These are phyloP conservation scores for Haemorhous mexicanus DNA, from an alignment of 2,113 vertebrate species.

Conservation along the genomic window DNA sequence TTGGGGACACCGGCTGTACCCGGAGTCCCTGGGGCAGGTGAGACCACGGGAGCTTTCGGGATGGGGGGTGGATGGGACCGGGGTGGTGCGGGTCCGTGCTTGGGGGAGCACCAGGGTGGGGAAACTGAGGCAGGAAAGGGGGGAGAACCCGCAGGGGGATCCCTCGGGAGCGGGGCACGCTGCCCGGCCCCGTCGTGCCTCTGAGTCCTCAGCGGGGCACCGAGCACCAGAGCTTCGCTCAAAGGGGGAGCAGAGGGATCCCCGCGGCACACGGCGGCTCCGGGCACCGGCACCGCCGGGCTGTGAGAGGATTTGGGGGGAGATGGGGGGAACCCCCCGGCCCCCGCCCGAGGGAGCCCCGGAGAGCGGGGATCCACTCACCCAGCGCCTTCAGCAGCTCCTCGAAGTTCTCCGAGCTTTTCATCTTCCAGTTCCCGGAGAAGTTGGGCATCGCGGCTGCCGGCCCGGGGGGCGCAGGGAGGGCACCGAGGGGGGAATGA, in stretches of 20 bases:
- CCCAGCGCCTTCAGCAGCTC: constrained; percentile 87
- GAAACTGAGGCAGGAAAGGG: neutral
- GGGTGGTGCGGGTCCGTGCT: no score
- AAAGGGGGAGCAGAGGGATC: neutral
- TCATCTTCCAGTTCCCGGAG: constrained; percentile 90
- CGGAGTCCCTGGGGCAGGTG: neutral
- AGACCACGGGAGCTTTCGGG: neutral
- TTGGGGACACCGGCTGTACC: neutral
- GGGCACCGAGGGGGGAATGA: neutral
- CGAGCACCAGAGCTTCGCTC: neutral
- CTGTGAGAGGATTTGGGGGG: neutral
- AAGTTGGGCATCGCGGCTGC: constrained; percentile 78
- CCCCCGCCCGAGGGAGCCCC: neutral
- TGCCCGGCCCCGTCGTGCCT: neutral
- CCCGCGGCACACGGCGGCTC: neutral
- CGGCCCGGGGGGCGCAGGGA: neutral
- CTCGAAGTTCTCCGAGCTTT: constrained; percentile 90
- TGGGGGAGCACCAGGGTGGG: neutral
- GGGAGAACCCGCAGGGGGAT: neutral
- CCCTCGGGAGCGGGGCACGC: neutral
- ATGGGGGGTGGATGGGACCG: neutral
- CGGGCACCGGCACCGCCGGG: neutral
- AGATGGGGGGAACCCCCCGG: no score
- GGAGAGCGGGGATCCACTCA: constrained; percentile 55
- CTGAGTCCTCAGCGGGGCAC: neutral